These are phyloP conservation scores for Eudasyphora cyanicolor DNA, from an alignment of 2,888 invertebrate species.

Conservation along the genomic window DNA sequence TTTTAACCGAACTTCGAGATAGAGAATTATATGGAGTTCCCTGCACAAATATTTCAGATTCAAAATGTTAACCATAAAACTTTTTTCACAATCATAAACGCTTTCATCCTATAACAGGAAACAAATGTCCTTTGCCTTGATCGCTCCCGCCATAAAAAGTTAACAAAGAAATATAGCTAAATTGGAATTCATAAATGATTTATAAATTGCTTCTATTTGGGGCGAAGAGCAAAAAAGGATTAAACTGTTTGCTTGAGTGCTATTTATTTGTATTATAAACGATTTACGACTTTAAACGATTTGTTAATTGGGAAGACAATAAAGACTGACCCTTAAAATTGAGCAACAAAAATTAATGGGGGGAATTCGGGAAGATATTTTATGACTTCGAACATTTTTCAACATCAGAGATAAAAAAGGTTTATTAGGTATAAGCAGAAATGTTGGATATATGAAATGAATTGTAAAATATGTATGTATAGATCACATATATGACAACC, in stretches of 20 bases:
- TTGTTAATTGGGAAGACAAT: neutral
- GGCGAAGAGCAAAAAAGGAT: neutral
- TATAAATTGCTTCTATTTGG: neutral
- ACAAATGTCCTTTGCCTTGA: neutral
- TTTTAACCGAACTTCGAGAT: neutral
- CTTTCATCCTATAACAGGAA: too few relatives aligned
- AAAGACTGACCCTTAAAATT: too few relatives aligned
- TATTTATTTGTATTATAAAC: slow-evolving; percentile 6
- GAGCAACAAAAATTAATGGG: too few relatives aligned
- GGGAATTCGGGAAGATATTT: too few relatives aligned
- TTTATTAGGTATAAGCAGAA: too few relatives aligned
- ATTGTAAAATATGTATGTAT: too few relatives aligned
- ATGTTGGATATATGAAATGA: too few relatives aligned
- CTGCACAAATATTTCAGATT: neutral
- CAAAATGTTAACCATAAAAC: slow-evolving; percentile 4
- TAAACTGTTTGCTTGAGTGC: neutral
- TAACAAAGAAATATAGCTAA: neutral
- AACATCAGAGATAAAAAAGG: too few relatives aligned
- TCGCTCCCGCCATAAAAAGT: neutral
- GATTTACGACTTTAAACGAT: neutral
- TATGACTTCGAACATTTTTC: too few relatives aligned
- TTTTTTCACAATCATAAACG: neutral
- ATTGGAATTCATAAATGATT: slow-evolving; percentile 17
- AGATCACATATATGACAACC: too few relatives aligned
- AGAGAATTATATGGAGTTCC: neutral